These are phyloP conservation scores for Amphimedon queenslandica DNA, from an alignment of 37 sponge, comb jelly and placozoan genomes.

Conservation along the genomic window DNA sequence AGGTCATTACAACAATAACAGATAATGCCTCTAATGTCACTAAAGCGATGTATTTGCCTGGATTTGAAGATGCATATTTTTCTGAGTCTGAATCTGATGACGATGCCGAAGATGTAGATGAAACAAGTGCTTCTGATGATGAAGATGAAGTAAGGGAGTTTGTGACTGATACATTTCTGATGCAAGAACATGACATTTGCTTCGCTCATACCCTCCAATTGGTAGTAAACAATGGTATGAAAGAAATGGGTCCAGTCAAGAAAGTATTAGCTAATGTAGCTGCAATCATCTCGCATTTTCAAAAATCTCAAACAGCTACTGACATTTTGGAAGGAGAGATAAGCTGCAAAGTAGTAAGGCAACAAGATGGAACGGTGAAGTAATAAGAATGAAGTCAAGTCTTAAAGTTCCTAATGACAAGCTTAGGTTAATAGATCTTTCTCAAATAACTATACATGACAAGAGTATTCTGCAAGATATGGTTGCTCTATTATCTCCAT, in stretches of 20 bases:
- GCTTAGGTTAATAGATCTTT: background rate
- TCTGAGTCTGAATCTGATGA: no score
- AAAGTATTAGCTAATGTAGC: background rate
- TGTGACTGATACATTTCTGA: background rate
- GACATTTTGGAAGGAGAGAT: conserved; percentile 22
- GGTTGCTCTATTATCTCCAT: conserved; percentile 6
- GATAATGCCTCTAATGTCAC: background rate
- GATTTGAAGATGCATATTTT: no score
- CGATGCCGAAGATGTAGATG: no score
- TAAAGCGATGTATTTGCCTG: background rate
- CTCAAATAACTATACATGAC: background rate
- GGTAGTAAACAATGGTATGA: conserved; percentile 15
- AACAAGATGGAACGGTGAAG: conserved; percentile 21
- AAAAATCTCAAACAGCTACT: conserved; percentile 9
- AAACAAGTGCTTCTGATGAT: background rate
- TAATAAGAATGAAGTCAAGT: conserved; percentile 12
- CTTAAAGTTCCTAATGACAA: conserved; percentile 10
- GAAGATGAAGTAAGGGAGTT: background rate
- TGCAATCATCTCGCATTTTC: conserved; percentile 6
- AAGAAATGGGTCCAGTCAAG: background rate
- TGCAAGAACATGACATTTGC: background rate
- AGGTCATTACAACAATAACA: background rate
- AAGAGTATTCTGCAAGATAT: background rate
- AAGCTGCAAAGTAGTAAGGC: conserved; percentile 3
- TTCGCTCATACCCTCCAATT: conserved; percentile 22